phyloP scores from a whole-genome alignment of 2,797 vertebrate genomes.

The Dendrocincla tyrannina region DNA sequence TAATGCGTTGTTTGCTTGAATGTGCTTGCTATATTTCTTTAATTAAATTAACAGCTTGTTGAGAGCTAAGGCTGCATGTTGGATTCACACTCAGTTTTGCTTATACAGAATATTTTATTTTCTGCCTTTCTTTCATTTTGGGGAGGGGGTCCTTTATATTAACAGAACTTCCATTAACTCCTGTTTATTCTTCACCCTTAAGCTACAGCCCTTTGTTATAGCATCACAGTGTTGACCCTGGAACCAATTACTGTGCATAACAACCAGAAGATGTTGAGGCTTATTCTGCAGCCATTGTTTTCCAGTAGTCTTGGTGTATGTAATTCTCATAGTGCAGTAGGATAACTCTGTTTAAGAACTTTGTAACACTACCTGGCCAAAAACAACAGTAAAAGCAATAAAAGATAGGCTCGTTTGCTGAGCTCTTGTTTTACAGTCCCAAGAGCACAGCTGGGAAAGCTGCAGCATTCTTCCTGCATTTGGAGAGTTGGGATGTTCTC shows the following conservation, averaged over 20 bases:
- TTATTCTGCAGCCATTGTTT: constrained; percentile 30
- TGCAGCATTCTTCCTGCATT: constrained; percentile 5
- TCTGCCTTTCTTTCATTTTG: not conserved
- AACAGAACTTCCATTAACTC: constrained; percentile 38
- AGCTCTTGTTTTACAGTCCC: not conserved
- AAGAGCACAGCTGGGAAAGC: not conserved
- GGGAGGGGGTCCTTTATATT: not conserved
- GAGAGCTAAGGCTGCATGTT: not conserved
- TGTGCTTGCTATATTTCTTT: not conserved
- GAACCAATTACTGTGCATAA: constrained; percentile 51
- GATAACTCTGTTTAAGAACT: not conserved
- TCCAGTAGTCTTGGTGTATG: not conserved
- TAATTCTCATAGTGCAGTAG: not conserved
- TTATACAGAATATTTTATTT: constrained; percentile 2
- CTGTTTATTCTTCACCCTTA: constrained; percentile 53
- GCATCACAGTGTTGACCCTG: constrained; percentile 51
- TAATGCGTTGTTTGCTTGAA: not conserved
- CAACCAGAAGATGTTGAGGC: not conserved
- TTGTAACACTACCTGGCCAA: not conserved
- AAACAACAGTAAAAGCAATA: not conserved
- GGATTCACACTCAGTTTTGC: not conserved
- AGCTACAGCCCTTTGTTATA: constrained; percentile 51
- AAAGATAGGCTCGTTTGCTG: not conserved
- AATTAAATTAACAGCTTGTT: constrained; percentile 21
- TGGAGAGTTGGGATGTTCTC: constrained; percentile 15